Evolutionary conservation across 2,888 invertebrate species (phyloP), one percentile per base, ranked within the genome.

Genomic region (Agyllia agylla): DNA sequence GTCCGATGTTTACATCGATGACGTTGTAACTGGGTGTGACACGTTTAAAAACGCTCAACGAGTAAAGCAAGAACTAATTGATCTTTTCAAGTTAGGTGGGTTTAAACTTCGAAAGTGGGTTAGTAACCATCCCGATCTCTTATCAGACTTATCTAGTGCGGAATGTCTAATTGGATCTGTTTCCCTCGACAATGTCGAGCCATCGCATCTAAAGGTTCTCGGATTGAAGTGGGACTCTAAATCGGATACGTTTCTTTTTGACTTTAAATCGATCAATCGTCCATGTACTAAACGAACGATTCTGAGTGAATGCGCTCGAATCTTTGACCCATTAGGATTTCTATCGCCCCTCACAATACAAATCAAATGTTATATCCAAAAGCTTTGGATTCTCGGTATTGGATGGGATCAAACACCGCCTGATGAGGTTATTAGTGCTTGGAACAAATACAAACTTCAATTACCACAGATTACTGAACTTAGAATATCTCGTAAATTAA

Each of bases 301-400:
- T 57, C 85, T 91, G 2, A 86, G 88, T 20, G 90, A 91, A 75
- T 30, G 89, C 27, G 91, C 91, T 20, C 73, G 90, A 20, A 88
- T 92, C 15, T 92, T 89, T 64, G 92, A 92, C 38, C 90, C 92
- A 0, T n/a, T 90, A n/a, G 90, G 92, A 17, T 90, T 89, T 81
- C 42, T 91, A 31, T 87, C 88, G 11, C 92, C 91, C 2, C 35
- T 90, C 17, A 90, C 88, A 35, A 87, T 88, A 24, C 81, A 84
- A 75, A 87, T 84, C 35, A 92, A 92, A 70, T 83, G 73, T 49
- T 49, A 90, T 6, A 90, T 92, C 57, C 90, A 92, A 82, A 85
- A 86, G 38, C 88, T 90, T n/a, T 92, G 90, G 92, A 84, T 90
- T 35, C 30, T 87, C 33, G 91, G 89, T 30, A 57, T 89, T 31